Evolutionary conservation across 2,113 vertebrate species (phyloP).

Genomic region (Ornithorhynchus anatinus): DNA sequence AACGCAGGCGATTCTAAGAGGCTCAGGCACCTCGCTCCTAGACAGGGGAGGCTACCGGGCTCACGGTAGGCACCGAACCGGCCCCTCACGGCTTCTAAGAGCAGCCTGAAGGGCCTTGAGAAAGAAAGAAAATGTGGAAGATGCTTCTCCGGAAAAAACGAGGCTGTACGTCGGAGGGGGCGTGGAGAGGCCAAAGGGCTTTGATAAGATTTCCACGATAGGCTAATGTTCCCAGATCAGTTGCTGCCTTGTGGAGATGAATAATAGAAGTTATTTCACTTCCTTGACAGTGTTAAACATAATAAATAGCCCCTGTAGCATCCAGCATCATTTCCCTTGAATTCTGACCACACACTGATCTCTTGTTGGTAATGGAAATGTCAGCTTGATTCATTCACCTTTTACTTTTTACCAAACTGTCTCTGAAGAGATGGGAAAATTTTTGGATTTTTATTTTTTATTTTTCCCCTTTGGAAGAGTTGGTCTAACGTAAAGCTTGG

Average conservation of each 20-base stretch:
- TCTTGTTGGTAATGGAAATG: conserved; percentile 64
- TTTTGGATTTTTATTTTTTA: neutral
- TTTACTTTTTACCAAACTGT: conserved; percentile 26
- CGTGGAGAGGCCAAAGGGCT: conserved; percentile 40
- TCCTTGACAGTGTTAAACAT: conserved; percentile 54
- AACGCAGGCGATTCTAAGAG: too few species aligned
- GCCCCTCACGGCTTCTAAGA: neutral
- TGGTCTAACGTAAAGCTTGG: fast-evolving
- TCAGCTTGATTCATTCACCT: conserved; percentile 67
- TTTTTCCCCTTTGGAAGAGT: neutral
- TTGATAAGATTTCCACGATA: conserved; percentile 31
- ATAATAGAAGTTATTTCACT: conserved; percentile 47
- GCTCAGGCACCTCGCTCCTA: too few species aligned
- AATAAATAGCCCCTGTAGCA: conserved; percentile 44
- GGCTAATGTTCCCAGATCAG: conserved; percentile 33
- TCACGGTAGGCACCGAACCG: too few species aligned
- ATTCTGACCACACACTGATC: conserved; percentile 31
- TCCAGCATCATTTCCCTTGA: conserved; percentile 43
- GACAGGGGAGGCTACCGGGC: too few species aligned
- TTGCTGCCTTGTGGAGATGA: conserved; percentile 30
- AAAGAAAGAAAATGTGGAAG: too few species aligned
- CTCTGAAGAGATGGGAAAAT: neutral
- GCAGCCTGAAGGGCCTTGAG: neutral
- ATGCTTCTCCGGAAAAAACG: too few species aligned
- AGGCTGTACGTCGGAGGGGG: conserved; percentile 25